These are phyloP conservation scores for Cyrtonyx montezumae DNA, from an alignment of 2,113 vertebrate species.

Conservation along the genomic window DNA sequence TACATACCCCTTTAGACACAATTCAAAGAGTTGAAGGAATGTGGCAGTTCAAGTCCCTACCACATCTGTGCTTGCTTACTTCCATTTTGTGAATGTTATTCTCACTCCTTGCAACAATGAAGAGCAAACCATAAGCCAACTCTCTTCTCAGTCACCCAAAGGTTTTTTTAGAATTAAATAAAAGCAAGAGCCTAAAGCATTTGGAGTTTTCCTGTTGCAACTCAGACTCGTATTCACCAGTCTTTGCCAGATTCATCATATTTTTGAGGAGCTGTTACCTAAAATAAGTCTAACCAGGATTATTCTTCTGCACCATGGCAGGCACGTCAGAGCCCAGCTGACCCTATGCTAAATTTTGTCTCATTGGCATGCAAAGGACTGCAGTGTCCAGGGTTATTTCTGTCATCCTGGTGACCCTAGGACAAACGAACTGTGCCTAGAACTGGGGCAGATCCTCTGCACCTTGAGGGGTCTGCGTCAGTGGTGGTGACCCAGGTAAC, in stretches of 20 bases:
- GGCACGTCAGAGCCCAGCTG: not conserved
- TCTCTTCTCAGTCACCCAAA: not conserved
- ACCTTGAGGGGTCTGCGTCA: not conserved
- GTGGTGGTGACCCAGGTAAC: not conserved
- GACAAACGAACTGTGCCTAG: not conserved
- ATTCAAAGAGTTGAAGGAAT: not conserved
- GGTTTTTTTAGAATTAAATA: not conserved
- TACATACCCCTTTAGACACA: not conserved
- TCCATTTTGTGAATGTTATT: not conserved
- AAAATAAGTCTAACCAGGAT: not conserved
- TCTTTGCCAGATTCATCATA: not conserved
- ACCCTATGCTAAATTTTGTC: not conserved
- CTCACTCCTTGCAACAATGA: not conserved
- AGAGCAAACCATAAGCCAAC: not conserved
- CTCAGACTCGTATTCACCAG: not conserved
- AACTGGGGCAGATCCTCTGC: not conserved
- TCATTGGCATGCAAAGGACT: not conserved
- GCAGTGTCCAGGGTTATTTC: too few relatives aligned
- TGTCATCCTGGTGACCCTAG: not conserved
- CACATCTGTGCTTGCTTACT: not conserved
- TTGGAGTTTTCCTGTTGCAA: not conserved
- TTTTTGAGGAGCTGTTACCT: not conserved
- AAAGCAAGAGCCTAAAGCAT: not conserved
- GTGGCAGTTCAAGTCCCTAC: not conserved
- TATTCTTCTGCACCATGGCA: not conserved